Conservation (phyloP, 2,797 vertebrate genomes). For the Neopelma chrysocephalum region DNA sequence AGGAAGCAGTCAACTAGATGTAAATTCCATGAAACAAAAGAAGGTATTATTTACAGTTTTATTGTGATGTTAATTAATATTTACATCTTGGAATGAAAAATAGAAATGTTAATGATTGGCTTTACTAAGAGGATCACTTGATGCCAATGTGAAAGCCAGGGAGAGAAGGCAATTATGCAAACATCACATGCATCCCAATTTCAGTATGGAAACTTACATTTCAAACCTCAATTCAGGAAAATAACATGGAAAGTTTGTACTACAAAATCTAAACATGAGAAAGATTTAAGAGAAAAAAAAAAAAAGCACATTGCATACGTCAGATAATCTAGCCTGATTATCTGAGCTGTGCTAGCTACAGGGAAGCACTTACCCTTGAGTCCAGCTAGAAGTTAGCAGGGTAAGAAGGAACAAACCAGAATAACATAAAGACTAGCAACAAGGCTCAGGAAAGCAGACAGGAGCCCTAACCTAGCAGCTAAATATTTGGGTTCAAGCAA, state of each 20-base stretch:
- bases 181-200: slow-evolving; percentile 96
- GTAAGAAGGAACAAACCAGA: slow-evolving; percentile 99
- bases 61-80: slow-evolving; percentile 77
- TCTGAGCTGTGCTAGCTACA: slow-evolving; percentile 99
- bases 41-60: slow-evolving; percentile 75
- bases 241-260: slow-evolving; percentile 85
- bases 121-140: slow-evolving; percentile 91
- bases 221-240: slow-evolving; percentile 88
- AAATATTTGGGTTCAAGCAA: slow-evolving; percentile 95
- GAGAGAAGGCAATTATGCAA: slow-evolving; percentile 99
- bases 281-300: slow-evolving; percentile 88
- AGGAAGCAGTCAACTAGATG: slow-evolving; percentile 81
- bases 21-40: slow-evolving; percentile 77
- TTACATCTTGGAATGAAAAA: slow-evolving; percentile 77
- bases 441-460: slow-evolving; percentile 99
- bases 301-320: slow-evolving; percentile 97
- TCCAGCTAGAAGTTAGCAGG: slow-evolving; percentile 99
- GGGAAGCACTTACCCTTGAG: slow-evolving; percentile 97
- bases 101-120: slow-evolving; percentile 80
- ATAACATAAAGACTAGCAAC: slow-evolving; percentile 99
- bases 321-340: slow-evolving; percentile 99
- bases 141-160: slow-evolving; percentile 89
- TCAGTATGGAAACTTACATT: slow-evolving; percentile 93
- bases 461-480: slow-evolving; percentile 98
- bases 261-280: slow-evolving; percentile 98